A percentile compares a stretch with the other conserved stretches of the same genome.
phyloP scores from a whole-genome alignment of 2,888 invertebrate genomes.

The Emmelina monodactyla region DNA sequence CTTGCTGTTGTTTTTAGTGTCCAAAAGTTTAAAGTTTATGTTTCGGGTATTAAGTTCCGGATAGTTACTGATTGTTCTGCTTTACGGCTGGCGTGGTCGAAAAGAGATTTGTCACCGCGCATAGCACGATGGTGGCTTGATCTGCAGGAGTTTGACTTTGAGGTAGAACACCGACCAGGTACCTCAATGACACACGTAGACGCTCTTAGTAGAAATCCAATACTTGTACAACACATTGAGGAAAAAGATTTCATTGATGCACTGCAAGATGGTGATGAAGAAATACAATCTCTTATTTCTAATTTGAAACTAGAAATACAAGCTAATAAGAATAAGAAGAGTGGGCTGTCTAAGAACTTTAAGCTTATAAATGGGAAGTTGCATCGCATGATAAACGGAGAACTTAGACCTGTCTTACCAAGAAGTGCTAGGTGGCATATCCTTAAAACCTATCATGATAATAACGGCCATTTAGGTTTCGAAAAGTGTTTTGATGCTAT shows the following conservation, averaged over 20 bases:
- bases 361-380: slow-evolving; percentile 6
- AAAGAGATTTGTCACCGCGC: too few relatives aligned
- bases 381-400: neutral
- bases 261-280: slow-evolving; percentile 7
- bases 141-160: too few relatives aligned
- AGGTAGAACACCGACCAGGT: too few relatives aligned
- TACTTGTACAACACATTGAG: slow-evolving; percentile 2
- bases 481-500: slow-evolving; percentile 1
- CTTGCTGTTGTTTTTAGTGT: too few relatives aligned
- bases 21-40: too few relatives aligned
- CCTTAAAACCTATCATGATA: slow-evolving; percentile 4
- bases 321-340: slow-evolving; percentile 4
- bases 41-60: too few relatives aligned
- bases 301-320: slow-evolving; percentile 4
- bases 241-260: slow-evolving; percentile 8
- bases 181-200: too few relatives aligned
- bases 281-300: slow-evolving; percentile 6
- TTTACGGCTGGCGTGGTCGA: too few relatives aligned
- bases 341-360: slow-evolving; percentile 6
- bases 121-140: too few relatives aligned
- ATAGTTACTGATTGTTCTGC: too few relatives aligned
- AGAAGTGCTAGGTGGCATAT: slow-evolving; percentile 2
- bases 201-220: too few relatives aligned
- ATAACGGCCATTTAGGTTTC: neutral
- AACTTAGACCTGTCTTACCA: slow-evolving; percentile 2